Evolutionary conservation across 2,797 vertebrate genomes (phyloP), one percentile per base, ranked within the genome.

Genomic region (Muscicapa striata): DNA sequence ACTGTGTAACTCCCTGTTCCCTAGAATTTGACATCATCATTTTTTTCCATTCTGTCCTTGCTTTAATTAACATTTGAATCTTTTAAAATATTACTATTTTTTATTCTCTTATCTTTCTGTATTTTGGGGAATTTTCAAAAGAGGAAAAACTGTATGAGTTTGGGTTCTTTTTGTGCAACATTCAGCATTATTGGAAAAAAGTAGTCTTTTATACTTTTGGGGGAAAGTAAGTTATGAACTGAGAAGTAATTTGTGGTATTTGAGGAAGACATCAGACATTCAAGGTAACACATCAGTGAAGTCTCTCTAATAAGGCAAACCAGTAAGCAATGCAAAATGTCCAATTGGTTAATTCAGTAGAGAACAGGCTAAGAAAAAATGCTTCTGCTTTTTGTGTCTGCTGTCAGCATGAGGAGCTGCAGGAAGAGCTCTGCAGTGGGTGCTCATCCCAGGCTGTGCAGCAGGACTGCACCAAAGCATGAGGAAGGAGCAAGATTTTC

Each of bases 101-200:
- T 55, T 2, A 41, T 85, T 80, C 78, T 4, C 7, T 59, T 59
- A 41, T 67, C 3, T 41, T 80, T 57, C 32, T 64, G 8, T 63
- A 36, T 52, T 62, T 70, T 18, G 7, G 3, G 1, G 2, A 41
- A 57, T 72, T 84, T 79, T 89, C 30, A 38, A 41, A 45, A 34
- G 34, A 74, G 5, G 8, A 48, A 91, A 68, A 48, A 2, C 22
- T 15, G 9, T 14, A 36, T 0, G 2, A 26, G 2, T 40, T 45
- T 1, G 10, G 6, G 19, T 0, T 0, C 5, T 55, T 81, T 20
- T 7, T 61, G 58, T 27, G 11, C 5, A 9, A 15, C 19, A 59
- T 51, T 58, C n/a, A 46, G 3, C 18, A 38, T 59, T 67, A 54
- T 4, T 52, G 19, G 21, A 55, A 38, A 74, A 77, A 91, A 63